Base-by-base conservation (phyloP, 2,888 invertebrate species). In the Orthonychiurus folsomi region DNA sequence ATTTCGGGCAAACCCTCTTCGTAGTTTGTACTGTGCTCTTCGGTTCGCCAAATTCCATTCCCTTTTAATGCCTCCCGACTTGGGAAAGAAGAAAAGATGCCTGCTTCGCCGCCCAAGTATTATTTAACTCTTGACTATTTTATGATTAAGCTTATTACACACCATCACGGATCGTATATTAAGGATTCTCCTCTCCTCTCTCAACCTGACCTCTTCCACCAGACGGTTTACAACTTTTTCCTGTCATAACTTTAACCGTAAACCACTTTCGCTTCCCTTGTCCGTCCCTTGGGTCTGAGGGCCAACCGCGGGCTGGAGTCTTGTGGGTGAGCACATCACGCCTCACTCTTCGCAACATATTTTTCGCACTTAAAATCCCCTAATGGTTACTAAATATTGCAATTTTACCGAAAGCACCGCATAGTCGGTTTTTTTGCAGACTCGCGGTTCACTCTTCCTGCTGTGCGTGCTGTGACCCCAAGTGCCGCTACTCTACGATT, bases 161-260 rank as follows among this genome's bases (percentile, higher is more conserved):
- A 37, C 5, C 37, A 37, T 37, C 5, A 37, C 5, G 37, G 37
- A 37, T 37, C 9, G 37, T 37, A 15, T 5, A 37, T 37, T 37
- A 37, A 15, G 37, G 37, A 5, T 37, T 37, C 37, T 15, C 5
- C 37, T 9, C 9, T 37, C 9, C 37, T 15, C 37, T 9, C 37
- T 5, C 5, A 37, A 37, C 37, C 37, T 37, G 37, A 37, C 37
- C 37, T n/a, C n/a, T n/a, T n/a, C n/a, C n/a, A n/a, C 37, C 37
- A 37, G 37, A 37, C 15, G 37, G 37, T 37, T 37, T 5, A 15
- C 37, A 15, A n/a, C 15, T 37, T 37, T 37, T 37, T 5, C 37
- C 37, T 37, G 37, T 37, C 37, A 37, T 37, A 37, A 37, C 37
- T 37, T 37, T 37, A 37, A 37, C 37, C 37, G 37, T 37, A 37